Percentiles rank a stretch among this genome's conserved stretches.
Evolutionary conservation across 35 echinoderm and acorn worm species (phyloP).

Genomic region (Chiridota heheva): DNA sequence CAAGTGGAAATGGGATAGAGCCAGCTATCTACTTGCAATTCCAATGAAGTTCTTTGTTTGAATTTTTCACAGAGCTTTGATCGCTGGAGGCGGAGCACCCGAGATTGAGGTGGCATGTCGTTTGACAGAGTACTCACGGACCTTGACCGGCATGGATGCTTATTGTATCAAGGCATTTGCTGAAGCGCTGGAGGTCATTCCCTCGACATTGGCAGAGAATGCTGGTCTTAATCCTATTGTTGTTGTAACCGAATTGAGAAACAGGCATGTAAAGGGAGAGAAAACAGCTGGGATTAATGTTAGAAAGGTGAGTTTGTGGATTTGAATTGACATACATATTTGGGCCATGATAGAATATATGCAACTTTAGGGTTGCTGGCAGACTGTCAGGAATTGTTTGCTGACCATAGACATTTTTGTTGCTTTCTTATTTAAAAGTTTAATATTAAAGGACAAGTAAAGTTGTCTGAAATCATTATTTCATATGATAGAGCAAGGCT

Average conservation of each 20-base stretch:
- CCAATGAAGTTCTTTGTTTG: not conserved
- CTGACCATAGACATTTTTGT: too few species aligned
- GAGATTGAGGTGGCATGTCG: conserved; percentile 82
- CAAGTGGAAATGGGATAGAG: too few species aligned
- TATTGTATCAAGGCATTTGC: conserved; percentile 94
- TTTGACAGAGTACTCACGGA: conserved; percentile 81
- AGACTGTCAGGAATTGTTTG: too few species aligned
- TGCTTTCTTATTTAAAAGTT: too few species aligned
- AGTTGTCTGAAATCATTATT: too few species aligned
- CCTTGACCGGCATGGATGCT: conserved; percentile 81
- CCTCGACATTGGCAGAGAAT: conserved; percentile 91
- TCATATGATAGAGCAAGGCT: too few species aligned
- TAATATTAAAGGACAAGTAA: too few species aligned
- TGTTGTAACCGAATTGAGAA: conserved; percentile 90
- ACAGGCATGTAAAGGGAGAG: conserved; percentile 78
- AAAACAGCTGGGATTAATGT: conserved; percentile 83
- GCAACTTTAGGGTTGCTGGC: too few species aligned
- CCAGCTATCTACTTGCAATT: too few species aligned
- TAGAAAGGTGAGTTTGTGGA: conserved; percentile 55
- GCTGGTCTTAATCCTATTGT: conserved; percentile 87
- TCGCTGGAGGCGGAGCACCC: conserved; percentile 89
- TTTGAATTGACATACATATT: too few species aligned
- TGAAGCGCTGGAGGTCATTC: conserved; percentile 88
- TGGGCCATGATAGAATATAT: too few species aligned
- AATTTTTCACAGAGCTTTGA: conserved; percentile 52